Conservation (phyloP, 2,888 invertebrate genomes). For the Argyresthia albistria region DNA sequence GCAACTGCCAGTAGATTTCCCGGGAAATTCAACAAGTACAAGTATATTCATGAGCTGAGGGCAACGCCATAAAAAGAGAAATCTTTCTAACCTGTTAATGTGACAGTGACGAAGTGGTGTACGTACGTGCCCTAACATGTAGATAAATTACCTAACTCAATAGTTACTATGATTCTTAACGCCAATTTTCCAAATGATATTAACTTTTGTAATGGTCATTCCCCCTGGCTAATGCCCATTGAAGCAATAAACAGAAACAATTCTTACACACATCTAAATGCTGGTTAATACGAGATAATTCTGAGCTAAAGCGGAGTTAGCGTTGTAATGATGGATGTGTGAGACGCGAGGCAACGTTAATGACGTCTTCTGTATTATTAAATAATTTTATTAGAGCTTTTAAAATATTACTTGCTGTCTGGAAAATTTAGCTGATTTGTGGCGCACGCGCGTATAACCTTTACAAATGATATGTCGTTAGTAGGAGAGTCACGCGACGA, state of each 20-base stretch:
- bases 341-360: conserved; percentile 4
- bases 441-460: not conserved
- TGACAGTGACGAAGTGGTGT: too few relatives aligned
- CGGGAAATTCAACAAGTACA: not conserved
- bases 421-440: not conserved
- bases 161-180: too few relatives aligned
- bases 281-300: not conserved
- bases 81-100: too few relatives aligned
- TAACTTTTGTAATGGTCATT: too few relatives aligned
- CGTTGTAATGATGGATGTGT: conserved; percentile 6
- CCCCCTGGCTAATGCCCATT: not conserved
- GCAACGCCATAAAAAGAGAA: too few relatives aligned
- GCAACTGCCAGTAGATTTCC: too few relatives aligned
- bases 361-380: conserved; percentile 9
- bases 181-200: too few relatives aligned
- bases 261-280: too few relatives aligned
- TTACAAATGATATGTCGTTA: not conserved
- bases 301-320: conserved; percentile 3
- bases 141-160: too few relatives aligned
- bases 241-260: not conserved
- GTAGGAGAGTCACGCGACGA: conserved; percentile 1
- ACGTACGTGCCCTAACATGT: too few relatives aligned
- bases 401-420: not conserved
- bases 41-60: not conserved
- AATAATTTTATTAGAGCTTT: conserved; percentile 5